A percentile compares a stretch with the other conserved stretches of the same genome.
These are phyloP conservation scores for Papilio xuthus DNA, from an alignment of 1,140 invertebrate species.

Conservation along the genomic window DNA sequence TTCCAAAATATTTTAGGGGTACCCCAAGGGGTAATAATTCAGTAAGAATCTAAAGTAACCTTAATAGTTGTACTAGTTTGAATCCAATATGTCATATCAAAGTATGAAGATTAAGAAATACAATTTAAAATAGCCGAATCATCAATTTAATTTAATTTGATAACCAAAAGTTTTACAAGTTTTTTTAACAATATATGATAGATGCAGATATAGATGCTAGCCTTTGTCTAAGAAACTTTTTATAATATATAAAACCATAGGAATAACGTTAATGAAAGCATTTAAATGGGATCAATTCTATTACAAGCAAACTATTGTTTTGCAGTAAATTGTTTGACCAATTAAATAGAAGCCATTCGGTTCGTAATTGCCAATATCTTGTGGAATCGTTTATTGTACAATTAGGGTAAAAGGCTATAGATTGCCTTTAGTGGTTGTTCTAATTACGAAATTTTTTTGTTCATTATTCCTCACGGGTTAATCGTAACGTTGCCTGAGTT, in stretches of 20 bases:
- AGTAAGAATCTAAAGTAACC: too few species aligned
- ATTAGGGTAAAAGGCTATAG: constrained; percentile 10
- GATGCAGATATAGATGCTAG: background rate
- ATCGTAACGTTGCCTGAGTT: background rate
- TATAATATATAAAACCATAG: background rate
- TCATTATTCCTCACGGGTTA: background rate
- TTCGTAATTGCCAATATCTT: constrained; percentile 21
- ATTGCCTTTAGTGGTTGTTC: background rate
- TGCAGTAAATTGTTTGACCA: constrained; percentile 5
- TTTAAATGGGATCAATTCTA: background rate
- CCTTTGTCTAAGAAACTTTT: background rate
- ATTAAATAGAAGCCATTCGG: constrained; percentile 17
- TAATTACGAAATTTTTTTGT: background rate
- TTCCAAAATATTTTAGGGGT: too few species aligned
- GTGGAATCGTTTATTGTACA: constrained; percentile 22
- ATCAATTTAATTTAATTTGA: too few species aligned
- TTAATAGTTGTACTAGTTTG: too few species aligned
- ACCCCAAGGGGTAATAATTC: too few species aligned
- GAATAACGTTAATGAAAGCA: background rate
- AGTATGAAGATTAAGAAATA: too few species aligned
- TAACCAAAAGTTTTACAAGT: too few species aligned
- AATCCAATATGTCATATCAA: too few species aligned
- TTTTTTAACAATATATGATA: background rate
- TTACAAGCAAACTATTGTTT: constrained; percentile 8
- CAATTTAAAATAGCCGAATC: too few species aligned